Conservation (phyloP, 2,797 vertebrate species). For the Chiloscyllium punctatum region DNA sequence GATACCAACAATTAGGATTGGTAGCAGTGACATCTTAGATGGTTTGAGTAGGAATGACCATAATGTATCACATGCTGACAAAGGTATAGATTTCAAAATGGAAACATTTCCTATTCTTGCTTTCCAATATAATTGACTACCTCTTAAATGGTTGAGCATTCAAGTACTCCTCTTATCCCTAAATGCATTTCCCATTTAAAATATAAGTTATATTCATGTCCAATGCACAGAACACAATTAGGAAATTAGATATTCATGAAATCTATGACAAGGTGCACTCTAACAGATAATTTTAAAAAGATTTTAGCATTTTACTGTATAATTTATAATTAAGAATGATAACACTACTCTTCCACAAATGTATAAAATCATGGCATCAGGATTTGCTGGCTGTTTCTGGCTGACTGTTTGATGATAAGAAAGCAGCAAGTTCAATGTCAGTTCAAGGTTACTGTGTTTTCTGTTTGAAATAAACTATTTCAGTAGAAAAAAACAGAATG, state of each 20-base stretch:
- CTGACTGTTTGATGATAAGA: background rate
- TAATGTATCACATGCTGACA: too few species aligned
- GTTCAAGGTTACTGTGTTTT: background rate
- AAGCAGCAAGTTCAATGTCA: background rate
- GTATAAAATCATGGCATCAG: background rate
- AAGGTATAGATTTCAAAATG: too few species aligned
- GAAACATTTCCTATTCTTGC: background rate
- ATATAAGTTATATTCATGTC: too few species aligned
- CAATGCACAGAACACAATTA: too few species aligned
- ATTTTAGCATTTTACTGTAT: background rate
- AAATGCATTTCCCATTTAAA: background rate
- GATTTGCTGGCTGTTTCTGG: background rate
- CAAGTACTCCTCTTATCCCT: background rate
- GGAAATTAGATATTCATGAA: too few species aligned
- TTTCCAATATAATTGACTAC: background rate
- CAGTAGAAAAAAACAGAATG: background rate
- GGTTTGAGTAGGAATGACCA: too few species aligned
- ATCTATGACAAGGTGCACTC: too few species aligned
- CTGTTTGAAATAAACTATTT: background rate
- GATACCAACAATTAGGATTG: too few species aligned
- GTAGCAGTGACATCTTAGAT: too few species aligned
- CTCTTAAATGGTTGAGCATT: background rate
- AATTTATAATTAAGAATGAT: background rate
- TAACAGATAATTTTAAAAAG: too few species aligned
- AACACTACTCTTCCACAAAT: background rate